phyloP scores from a whole-genome alignment of 2,888 invertebrate species.

The Mythimna lalbum region DNA sequence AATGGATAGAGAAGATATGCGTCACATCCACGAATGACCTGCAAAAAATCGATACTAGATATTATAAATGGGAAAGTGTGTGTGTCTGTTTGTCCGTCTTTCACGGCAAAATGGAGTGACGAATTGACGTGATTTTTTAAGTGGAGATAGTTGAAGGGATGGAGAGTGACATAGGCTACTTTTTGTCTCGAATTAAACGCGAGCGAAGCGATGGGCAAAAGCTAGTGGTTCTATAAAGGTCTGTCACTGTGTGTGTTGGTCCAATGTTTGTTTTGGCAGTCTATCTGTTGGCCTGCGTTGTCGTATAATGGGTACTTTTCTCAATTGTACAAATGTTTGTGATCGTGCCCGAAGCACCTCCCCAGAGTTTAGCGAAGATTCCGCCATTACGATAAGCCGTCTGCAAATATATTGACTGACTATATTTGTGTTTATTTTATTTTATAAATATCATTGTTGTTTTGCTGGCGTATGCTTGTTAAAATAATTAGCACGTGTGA shows the following conservation, averaged over 20 bases:
- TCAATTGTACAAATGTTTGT: slow-evolving; percentile 72
- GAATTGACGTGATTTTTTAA: too few species aligned
- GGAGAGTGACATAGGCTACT: too few species aligned
- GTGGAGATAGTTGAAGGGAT: too few species aligned
- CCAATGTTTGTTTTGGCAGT: slow-evolving; percentile 52
- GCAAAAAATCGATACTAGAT: too few species aligned
- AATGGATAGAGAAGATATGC: too few species aligned
- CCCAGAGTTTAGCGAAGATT: slow-evolving; percentile 70
- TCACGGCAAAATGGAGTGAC: too few species aligned
- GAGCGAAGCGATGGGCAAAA: too few species aligned
- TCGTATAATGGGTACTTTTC: slow-evolving; percentile 61
- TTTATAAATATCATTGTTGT: slow-evolving; percentile 32
- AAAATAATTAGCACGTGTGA: slow-evolving; percentile 23
- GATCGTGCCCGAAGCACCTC: slow-evolving; percentile 76
- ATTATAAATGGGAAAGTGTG: too few species aligned
- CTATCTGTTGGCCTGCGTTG: slow-evolving; percentile 39
- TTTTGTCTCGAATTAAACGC: too few species aligned
- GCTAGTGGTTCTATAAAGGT: background rate
- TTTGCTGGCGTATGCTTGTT: slow-evolving; percentile 13
- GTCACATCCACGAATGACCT: too few species aligned
- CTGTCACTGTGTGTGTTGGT: slow-evolving; percentile 27
- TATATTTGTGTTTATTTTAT: slow-evolving; percentile 33
- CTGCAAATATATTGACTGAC: slow-evolving; percentile 58
- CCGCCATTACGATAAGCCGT: slow-evolving; percentile 49
- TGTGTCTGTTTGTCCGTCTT: too few species aligned